A percentile compares a stretch with the other conserved stretches of the same genome.
Conservation (phyloP, 2,113 vertebrate genomes). For the Seriola aureovittata region DNA sequence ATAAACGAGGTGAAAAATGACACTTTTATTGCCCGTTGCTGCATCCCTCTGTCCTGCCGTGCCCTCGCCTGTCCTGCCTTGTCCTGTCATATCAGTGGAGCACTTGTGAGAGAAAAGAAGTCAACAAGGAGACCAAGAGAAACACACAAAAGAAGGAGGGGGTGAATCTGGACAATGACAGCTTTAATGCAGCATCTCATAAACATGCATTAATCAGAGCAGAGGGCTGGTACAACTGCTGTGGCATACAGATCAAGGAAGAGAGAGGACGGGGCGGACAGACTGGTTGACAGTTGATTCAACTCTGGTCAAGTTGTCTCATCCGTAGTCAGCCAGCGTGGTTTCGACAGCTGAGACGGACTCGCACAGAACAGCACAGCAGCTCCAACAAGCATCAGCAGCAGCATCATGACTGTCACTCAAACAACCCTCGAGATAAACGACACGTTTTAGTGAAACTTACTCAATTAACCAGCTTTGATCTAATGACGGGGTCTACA, state of each 20-base stretch:
- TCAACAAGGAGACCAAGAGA: constrained; percentile 33
- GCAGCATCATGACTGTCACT: neutral
- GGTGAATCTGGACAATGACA: constrained; percentile 55
- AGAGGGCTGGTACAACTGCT: constrained; percentile 37
- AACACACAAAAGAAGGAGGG: constrained; percentile 6
- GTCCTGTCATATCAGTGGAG: constrained; percentile 60
- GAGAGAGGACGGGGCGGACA: constrained; percentile 26
- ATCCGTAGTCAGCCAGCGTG: constrained; percentile 1
- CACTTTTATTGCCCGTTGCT: constrained; percentile 77
- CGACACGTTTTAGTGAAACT: neutral
- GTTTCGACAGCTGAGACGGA: neutral
- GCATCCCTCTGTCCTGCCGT: constrained; percentile 52
- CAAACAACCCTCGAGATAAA: neutral
- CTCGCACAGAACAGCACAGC: neutral
- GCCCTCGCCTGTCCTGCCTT: constrained; percentile 41
- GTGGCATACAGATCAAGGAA: constrained; percentile 36
- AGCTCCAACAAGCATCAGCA: neutral
- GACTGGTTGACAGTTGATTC: constrained; percentile 33
- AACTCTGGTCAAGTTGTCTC: constrained; percentile 25
- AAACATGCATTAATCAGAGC: constrained; percentile 81
- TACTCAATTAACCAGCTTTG: neutral
- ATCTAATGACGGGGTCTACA: too few relatives aligned
- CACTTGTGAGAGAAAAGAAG: constrained; percentile 52
- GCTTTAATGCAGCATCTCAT: constrained; percentile 68
- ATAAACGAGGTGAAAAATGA: constrained; percentile 77